Evolutionary conservation across 1,140 invertebrate species (phyloP).

Genomic region (Chironomus striatipennis): DNA sequence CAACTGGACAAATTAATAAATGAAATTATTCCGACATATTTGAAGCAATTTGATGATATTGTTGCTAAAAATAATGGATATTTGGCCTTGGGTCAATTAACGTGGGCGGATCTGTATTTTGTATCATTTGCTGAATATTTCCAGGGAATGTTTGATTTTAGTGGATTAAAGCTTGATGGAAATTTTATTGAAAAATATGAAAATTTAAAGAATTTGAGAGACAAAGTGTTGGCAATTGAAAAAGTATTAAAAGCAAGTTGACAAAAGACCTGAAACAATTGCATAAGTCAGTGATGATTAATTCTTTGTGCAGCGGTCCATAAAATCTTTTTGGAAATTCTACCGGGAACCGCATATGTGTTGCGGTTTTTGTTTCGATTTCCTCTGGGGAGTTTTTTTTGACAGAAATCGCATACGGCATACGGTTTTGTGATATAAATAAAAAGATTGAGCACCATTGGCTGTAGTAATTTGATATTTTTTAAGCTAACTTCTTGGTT

Average conservation of each 20-base stretch:
- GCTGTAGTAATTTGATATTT: too few species aligned
- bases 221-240: conserved; percentile 47
- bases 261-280: conserved; percentile 48
- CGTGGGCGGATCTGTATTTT: conserved; percentile 58
- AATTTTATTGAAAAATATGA: conserved; percentile 50
- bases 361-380: too few species aligned
- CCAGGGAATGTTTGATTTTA: conserved; percentile 41
- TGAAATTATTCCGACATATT: conserved; percentile 49
- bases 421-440: too few species aligned
- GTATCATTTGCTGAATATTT: conserved; percentile 52
- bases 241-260: conserved; percentile 54
- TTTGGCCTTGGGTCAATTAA: conserved; percentile 49
- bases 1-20: conserved; percentile 40
- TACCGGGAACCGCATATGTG: too few species aligned
- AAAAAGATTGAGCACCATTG: too few species aligned
- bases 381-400: too few species aligned
- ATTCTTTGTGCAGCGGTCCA: too few species aligned
- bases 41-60: conserved; percentile 48
- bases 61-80: conserved; percentile 47
- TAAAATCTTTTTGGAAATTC: too few species aligned
- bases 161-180: conserved; percentile 33
- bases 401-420: too few species aligned
- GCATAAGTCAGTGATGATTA: conserved; percentile 39
- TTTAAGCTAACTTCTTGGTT: too few species aligned
- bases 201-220: conserved; percentile 45